Evolutionary conservation across 2,113 vertebrate species (phyloP).

Genomic region (Lepisosteus oculatus): DNA sequence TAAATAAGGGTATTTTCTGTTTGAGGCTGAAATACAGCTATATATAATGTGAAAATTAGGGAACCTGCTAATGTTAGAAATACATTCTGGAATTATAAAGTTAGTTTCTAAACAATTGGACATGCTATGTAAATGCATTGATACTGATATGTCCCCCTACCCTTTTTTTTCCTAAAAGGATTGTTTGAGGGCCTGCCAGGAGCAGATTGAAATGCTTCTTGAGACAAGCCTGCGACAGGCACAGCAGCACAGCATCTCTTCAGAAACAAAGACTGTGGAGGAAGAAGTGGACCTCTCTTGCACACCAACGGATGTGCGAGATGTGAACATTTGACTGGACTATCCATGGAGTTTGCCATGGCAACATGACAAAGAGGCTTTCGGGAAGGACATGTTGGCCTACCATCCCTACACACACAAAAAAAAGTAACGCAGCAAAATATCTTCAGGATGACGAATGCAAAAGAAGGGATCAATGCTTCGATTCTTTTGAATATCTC

Average conservation of each 20-base stretch:
- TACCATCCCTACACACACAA: slow-evolving; percentile 38
- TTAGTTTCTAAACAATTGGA: no score
- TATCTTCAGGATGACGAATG: slow-evolving; percentile 51
- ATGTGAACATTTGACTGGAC: slow-evolving; percentile 87
- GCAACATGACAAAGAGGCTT: slow-evolving; percentile 5
- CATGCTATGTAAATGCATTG: background rate
- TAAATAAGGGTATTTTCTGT: no score
- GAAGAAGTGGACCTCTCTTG: slow-evolving; percentile 87
- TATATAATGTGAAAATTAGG: no score
- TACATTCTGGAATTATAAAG: background rate
- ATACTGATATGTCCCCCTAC: slow-evolving; percentile 10
- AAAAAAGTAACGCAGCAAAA: slow-evolving; percentile 13
- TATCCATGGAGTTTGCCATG: slow-evolving; percentile 40
- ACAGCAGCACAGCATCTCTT: slow-evolving; percentile 73
- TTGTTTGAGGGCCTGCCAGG: slow-evolving; percentile 94
- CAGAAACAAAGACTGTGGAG: slow-evolving; percentile 84
- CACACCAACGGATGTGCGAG: slow-evolving; percentile 94
- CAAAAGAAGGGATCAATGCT: slow-evolving; percentile 58
- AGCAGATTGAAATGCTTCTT: slow-evolving; percentile 94
- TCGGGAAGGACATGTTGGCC: slow-evolving; percentile 41
- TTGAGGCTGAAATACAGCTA: no score
- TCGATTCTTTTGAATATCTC: slow-evolving; percentile 32
- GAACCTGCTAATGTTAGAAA: no score
- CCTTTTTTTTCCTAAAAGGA: slow-evolving; percentile 62
- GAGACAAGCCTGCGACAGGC: slow-evolving; percentile 93